Base-by-base conservation (phyloP, 2,797 vertebrate species). In the Phaenicophaeus curvirostris region DNA sequence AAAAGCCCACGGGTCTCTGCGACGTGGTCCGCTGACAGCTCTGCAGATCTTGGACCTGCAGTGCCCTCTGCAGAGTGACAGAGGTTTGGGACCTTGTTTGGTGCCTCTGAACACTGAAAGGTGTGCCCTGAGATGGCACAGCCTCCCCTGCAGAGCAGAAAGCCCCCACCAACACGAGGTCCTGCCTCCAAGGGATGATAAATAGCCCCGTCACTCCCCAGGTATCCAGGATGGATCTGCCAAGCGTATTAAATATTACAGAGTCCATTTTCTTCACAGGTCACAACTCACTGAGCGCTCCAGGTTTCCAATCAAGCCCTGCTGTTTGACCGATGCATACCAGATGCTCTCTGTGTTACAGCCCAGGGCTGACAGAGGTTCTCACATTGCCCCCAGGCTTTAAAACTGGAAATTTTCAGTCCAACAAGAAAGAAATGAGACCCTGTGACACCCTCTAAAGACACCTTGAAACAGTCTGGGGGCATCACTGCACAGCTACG, bases 91-190 rank as follows among this genome's bases (percentile, higher is more conserved):
- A 35, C 42, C 74, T 53, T 19, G 6, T 23, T 27, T 20, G 42
- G 25, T 14, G 53, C 21, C 51, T 71, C 65, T 33, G 8, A 80
- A n/a, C 13, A 13, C 39, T 13, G 39, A 21, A 33, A 61, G 35
- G 42, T 44, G 41, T 8, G 13, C 15, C 23, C 50, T 2, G 2
- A 35, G 20, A 41, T 0, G 2, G 35, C 61, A 37, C 50, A 21
- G 81, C 20, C 46, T 3, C 31, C 14, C n/a, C 59, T 30, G 37
- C 19, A 35, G 30, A 65, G 41, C 21, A 51, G 17, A 28, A 25
- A 81, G 21, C 11, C 20, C 65, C 28, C 35, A 18, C 13, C 20
- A 31, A 27, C 1, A 2, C 1, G 21, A 79, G 16, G 24, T 66
- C 39, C 73, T 62, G 24, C 42, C n/a, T 41, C 5, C 20, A 67